Conservation (phyloP, 2,113 vertebrate genomes). For the Brachypteracias leptosomus region DNA sequence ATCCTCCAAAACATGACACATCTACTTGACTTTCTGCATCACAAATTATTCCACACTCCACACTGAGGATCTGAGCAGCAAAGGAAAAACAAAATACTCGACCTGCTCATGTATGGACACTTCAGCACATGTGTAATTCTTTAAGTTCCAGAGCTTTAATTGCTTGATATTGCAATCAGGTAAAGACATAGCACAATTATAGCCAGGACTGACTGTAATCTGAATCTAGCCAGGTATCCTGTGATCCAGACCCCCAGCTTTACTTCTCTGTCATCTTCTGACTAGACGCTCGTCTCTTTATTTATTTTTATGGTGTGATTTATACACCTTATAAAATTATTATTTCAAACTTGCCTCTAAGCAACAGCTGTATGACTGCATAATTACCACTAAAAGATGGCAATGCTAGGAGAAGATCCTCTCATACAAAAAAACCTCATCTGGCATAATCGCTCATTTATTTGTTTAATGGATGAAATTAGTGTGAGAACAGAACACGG, state of each 20-base stretch:
- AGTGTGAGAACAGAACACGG: constrained; percentile 10
- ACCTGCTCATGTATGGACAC: neutral
- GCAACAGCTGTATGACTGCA: constrained; percentile 45
- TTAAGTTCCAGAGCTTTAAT: neutral
- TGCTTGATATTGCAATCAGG: neutral
- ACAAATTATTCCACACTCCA: neutral
- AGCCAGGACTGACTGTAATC: neutral
- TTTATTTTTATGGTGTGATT: constrained; percentile 25
- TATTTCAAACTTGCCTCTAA: constrained; percentile 23
- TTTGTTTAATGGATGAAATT: constrained; percentile 55
- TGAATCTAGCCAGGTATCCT: neutral
- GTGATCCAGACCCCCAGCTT: neutral
- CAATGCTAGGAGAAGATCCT: neutral
- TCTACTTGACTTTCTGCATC: neutral
- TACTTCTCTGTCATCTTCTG: neutral
- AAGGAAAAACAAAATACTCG: neutral
- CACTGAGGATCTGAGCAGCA: neutral
- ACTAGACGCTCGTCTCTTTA: neutral
- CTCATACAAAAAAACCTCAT: neutral
- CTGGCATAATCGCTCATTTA: constrained; percentile 30
- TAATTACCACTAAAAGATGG: constrained; percentile 11
- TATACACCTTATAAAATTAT: constrained; percentile 5
- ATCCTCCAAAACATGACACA: neutral
- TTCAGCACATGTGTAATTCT: neutral
- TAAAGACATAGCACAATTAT: neutral